Percentiles rank a stretch among this genome's conserved stretches.
phyloP scores from a whole-genome alignment of 2,888 invertebrate genomes.

The Netelia inedita region DNA sequence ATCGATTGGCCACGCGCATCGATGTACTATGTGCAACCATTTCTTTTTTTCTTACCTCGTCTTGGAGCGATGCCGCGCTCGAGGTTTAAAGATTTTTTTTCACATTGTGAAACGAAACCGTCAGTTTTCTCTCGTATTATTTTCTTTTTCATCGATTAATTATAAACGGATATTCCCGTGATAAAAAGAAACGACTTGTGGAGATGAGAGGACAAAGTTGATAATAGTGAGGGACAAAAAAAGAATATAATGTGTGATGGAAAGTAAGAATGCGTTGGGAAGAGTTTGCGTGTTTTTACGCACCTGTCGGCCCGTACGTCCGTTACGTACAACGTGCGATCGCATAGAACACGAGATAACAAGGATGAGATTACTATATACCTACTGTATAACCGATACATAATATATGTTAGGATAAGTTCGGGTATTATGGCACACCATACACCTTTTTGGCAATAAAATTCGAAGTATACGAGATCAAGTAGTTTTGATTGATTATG shows the following conservation, averaged over 20 bases:
- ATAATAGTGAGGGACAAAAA: slow-evolving; percentile 15
- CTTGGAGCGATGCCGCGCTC: not conserved
- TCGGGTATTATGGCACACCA: no score
- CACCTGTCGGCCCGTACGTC: slow-evolving; percentile 67
- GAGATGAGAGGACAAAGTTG: not conserved
- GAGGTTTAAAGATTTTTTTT: not conserved
- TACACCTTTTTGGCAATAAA: no score
- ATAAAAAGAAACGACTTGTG: not conserved
- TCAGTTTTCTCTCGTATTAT: not conserved
- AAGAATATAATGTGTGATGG: not conserved
- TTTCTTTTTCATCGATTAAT: not conserved
- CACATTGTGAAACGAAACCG: not conserved
- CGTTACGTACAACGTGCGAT: slow-evolving; percentile 54
- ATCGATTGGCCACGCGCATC: slow-evolving; percentile 81
- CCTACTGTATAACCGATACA: not conserved
- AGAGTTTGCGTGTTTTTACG: slow-evolving; percentile 58
- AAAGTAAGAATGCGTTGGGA: slow-evolving; percentile 28
- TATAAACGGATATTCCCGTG: not conserved
- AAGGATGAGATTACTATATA: slow-evolving; percentile 60
- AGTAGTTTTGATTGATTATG: no score
- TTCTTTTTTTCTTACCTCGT: slow-evolving; percentile 23
- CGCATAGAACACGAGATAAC: slow-evolving; percentile 66
- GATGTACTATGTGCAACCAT: slow-evolving; percentile 69
- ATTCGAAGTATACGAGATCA: no score
- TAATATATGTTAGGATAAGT: slow-evolving; percentile 13